Percentiles rank a stretch among this genome's conserved stretches.
phyloP scores from a whole-genome alignment of 2,888 invertebrate genomes.

The Rhopalosiphum nymphaeae region DNA sequence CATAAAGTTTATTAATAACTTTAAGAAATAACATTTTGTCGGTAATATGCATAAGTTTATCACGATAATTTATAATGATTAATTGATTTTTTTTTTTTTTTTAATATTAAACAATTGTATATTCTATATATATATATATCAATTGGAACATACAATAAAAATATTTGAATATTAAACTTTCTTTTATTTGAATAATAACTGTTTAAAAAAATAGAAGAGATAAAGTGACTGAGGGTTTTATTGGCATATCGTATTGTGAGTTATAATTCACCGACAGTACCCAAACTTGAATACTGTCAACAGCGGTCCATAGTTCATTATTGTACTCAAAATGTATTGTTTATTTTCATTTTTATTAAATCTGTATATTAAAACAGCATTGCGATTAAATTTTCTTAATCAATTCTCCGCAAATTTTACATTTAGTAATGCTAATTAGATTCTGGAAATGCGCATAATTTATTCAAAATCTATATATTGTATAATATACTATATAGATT shows the following conservation, averaged over 20 bases:
- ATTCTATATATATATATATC: neutral
- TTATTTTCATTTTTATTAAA: conserved; percentile 31
- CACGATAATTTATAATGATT: neutral
- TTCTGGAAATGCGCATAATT: neutral
- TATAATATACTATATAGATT: neutral
- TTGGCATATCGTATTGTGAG: conserved; percentile 48
- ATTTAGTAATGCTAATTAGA: neutral
- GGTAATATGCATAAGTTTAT: neutral
- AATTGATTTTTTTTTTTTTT: conserved; percentile 31
- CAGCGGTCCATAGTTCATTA: neutral
- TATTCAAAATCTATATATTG: neutral
- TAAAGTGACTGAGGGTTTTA: neutral
- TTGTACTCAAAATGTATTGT: neutral
- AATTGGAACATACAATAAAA: neutral
- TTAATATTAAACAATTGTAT: neutral
- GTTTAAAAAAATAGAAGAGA: neutral
- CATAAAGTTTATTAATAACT: neutral
- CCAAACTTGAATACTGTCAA: conserved; percentile 11
- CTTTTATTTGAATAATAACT: neutral
- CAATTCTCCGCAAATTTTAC: neutral
- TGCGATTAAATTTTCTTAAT: neutral
- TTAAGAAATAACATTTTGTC: neutral
- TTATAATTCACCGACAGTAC: conserved; percentile 32
- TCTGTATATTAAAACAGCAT: neutral
- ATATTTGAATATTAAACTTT: conserved; percentile 35